Percentiles rank a stretch among this genome's conserved stretches.
These are phyloP conservation scores for Dicranocentrus wangi DNA, from an alignment of 2,888 invertebrate species.

Conservation along the genomic window DNA sequence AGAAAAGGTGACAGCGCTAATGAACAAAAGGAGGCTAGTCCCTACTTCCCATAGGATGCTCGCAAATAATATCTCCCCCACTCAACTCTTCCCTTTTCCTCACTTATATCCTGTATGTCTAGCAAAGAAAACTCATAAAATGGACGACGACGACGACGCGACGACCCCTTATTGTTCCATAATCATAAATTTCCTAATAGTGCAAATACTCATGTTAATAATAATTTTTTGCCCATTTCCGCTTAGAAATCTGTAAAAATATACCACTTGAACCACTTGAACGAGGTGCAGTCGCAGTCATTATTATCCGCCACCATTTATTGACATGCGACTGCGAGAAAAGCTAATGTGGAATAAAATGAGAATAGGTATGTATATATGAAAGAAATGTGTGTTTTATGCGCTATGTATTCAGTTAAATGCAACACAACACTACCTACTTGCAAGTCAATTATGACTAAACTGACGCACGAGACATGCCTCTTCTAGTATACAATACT, in stretches of 20 bases:
- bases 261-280: neutral
- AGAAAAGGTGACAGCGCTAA: no score
- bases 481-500: slow-evolving; percentile 8
- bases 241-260: slow-evolving; percentile 8
- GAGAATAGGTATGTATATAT: no score
- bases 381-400: no score
- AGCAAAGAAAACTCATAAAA: slow-evolving; percentile 1
- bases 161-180: slow-evolving; percentile 36
- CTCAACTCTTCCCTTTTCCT: no score
- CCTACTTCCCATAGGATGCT: no score
- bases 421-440: neutral
- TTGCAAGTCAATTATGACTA: slow-evolving; percentile 8
- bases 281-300: neutral
- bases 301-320: slow-evolving; percentile 1
- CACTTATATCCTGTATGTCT: slow-evolving; percentile 3
- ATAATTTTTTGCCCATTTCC: slow-evolving; percentile 15
- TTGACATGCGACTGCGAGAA: neutral
- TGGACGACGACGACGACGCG: no score
- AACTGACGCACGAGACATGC: neutral
- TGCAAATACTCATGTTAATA: slow-evolving; percentile 4
- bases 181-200: slow-evolving; percentile 31
- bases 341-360: neutral
- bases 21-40: no score
- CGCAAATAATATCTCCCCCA: no score
- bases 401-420: no score